Conservation (phyloP, 1,140 invertebrate species). For the Goniozus legneri region DNA sequence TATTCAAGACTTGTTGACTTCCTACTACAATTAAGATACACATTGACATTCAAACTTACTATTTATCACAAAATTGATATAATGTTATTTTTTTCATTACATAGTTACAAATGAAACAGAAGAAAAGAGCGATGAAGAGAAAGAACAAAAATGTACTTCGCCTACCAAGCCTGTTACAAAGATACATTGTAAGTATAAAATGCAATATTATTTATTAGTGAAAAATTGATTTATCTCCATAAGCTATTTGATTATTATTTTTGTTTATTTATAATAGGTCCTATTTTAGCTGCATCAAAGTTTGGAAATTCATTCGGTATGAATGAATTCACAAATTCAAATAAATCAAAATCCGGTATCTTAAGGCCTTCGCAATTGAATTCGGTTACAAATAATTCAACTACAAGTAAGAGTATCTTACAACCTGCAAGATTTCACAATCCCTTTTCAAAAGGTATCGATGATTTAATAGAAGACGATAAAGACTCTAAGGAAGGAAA, state of each 20-base stretch:
- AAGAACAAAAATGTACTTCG: slow-evolving; percentile 22
- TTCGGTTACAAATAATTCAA: slow-evolving; percentile 26
- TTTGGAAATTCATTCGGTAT: slow-evolving; percentile 36
- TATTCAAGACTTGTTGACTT: too few species aligned
- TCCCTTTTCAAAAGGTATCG: slow-evolving; percentile 36
- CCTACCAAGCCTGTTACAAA: slow-evolving; percentile 18
- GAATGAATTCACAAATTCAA: slow-evolving; percentile 26
- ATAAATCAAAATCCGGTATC: slow-evolving; percentile 33
- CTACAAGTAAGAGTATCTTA: slow-evolving; percentile 27
- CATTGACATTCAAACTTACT: background rate
- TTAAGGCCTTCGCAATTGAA: slow-evolving; percentile 42
- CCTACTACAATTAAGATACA: background rate
- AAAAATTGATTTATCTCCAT: background rate
- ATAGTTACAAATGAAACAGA: slow-evolving; percentile 26
- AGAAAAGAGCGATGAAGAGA: slow-evolving; percentile 24
- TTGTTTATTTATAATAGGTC: slow-evolving; percentile 22
- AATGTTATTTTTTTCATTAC: background rate
- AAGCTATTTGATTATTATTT: background rate
- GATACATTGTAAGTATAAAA: slow-evolving; percentile 23
- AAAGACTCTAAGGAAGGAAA: slow-evolving; percentile 14
- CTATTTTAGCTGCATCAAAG: slow-evolving; percentile 32
- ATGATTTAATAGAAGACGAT: slow-evolving; percentile 17
- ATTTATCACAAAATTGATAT: background rate
- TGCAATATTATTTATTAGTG: background rate
- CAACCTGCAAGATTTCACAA: slow-evolving; percentile 43